These are phyloP conservation scores for Colostygia pectinataria DNA, from an alignment of 2,888 invertebrate species.

Conservation along the genomic window DNA sequence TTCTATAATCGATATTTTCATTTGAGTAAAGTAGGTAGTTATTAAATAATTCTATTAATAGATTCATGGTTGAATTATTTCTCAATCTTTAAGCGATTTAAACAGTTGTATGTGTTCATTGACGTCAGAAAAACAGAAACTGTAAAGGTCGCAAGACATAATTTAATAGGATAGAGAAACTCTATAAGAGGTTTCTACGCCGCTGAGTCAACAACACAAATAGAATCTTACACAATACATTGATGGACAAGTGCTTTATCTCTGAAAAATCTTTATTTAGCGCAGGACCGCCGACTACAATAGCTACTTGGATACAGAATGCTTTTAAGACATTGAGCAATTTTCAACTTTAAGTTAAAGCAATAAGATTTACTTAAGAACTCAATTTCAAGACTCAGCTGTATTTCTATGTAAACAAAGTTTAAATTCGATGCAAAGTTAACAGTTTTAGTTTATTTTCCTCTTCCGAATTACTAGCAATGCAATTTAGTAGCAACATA, in stretches of 20 bases:
- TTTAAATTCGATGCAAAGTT: constrained; percentile 22
- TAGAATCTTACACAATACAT: constrained; percentile 24
- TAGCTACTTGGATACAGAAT: constrained; percentile 9
- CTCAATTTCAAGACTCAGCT: neutral
- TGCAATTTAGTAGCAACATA: constrained; percentile 52
- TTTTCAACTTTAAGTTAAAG: constrained; percentile 14
- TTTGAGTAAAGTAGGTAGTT: no score
- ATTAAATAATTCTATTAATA: no score
- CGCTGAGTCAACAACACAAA: constrained; percentile 8
- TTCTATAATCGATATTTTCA: no score
- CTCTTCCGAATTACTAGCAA: constrained; percentile 41
- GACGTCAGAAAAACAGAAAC: neutral
- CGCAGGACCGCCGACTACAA: constrained; percentile 21
- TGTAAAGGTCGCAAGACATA: neutral
- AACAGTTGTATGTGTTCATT: neutral
- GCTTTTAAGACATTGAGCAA: constrained; percentile 1
- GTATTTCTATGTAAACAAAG: constrained; percentile 20
- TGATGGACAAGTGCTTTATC: constrained; percentile 27
- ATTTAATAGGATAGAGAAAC: constrained; percentile 10
- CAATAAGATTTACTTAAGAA: constrained; percentile 2
- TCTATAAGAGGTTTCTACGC: neutral
- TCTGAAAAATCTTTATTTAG: constrained; percentile 32
- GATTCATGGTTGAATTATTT: no score
- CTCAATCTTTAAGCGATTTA: no score
- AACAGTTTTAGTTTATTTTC: constrained; percentile 40